Evolutionary conservation across 1,140 invertebrate species (phyloP).

Genomic region (Aphelenchoides besseyi): DNA sequence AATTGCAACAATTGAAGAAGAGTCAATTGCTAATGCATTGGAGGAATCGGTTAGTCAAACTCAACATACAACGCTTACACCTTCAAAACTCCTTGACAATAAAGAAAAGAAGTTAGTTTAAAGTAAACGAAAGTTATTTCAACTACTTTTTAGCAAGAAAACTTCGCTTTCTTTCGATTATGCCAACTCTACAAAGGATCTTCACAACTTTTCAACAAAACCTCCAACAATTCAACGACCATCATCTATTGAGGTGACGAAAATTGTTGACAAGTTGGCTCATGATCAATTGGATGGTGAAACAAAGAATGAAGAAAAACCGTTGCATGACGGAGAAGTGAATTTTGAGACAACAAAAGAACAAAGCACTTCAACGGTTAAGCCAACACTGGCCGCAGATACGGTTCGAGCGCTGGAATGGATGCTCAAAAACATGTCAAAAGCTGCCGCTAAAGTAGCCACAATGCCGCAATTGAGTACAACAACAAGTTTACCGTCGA

Average conservation of each 20-base stretch:
- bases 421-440: constrained; percentile 24
- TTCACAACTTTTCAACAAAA: too few species aligned
- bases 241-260: not conserved
- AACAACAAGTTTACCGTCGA: not conserved
- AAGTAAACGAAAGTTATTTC: not conserved
- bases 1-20: not conserved
- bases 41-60: not conserved
- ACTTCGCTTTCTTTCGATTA: too few species aligned
- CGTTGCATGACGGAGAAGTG: constrained; percentile 1
- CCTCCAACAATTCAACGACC: not conserved
- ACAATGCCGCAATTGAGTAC: not conserved
- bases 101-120: not conserved
- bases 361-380: not conserved
- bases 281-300: not conserved
- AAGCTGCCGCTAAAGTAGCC: not conserved
- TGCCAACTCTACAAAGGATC: too few species aligned
- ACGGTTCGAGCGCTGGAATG: constrained; percentile 13
- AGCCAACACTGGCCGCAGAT: not conserved
- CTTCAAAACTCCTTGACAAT: not conserved
- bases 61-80: not conserved
- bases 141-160: too few species aligned
- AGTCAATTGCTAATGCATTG: not conserved
- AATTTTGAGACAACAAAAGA: not conserved
- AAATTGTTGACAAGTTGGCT: not conserved
- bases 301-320: not conserved